Percentiles rank a stretch among this genome's conserved stretches.
Conservation (phyloP, 2,888 invertebrate species). For the Polyommatus icarus region DNA sequence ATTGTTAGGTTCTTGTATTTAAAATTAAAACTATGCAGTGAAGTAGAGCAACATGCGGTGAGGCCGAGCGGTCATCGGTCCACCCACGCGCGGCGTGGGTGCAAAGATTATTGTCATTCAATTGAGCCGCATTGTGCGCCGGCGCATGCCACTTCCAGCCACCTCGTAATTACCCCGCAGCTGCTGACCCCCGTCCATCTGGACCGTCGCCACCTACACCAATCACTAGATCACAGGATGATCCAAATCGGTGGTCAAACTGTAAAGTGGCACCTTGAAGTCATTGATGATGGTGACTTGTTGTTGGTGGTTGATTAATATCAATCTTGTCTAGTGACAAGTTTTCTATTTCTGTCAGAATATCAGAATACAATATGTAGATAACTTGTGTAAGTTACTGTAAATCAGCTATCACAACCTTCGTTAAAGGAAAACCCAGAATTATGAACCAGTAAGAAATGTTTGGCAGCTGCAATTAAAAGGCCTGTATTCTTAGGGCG, state of each 20-base stretch:
- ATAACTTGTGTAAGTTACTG: background rate
- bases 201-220: constrained; percentile 74
- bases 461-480: too few relatives aligned
- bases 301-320: too few relatives aligned
- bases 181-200: constrained; percentile 79
- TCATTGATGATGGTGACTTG: background rate
- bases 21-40: too few relatives aligned
- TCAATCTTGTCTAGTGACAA: too few relatives aligned
- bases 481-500: too few relatives aligned
- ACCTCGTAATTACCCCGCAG: constrained; percentile 79
- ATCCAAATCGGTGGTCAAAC: constrained; percentile 35
- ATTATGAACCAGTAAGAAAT: background rate
- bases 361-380: background rate
- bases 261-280: background rate
- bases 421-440: background rate
- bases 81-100: constrained; percentile 80
- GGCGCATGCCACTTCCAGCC: constrained; percentile 78
- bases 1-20: too few relatives aligned
- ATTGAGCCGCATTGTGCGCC: constrained; percentile 79
- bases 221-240: constrained; percentile 60
- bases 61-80: constrained; percentile 70
- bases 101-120: constrained; percentile 81
- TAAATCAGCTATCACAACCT: background rate
- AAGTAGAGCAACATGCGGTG: constrained; percentile 59
- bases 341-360: background rate